Evolutionary conservation across 2,888 invertebrate species (phyloP).

Genomic region (Keiferia lycopersicella): DNA sequence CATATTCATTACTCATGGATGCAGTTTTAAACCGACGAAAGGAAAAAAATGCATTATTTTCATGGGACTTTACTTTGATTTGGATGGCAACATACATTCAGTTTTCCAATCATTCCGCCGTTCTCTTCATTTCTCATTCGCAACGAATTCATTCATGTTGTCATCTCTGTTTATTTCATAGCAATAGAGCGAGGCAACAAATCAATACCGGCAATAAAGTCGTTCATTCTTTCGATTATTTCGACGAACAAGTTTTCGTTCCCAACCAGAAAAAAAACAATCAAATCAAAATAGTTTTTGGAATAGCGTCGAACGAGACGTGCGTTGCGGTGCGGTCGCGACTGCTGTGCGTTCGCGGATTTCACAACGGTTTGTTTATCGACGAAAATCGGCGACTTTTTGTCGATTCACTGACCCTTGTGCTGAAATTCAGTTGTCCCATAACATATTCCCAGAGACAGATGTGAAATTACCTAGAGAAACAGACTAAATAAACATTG

Average conservation of each 20-base stretch:
- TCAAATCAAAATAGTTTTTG: slow-evolving; percentile 43
- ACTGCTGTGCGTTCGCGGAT: slow-evolving; percentile 76
- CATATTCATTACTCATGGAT: too few relatives aligned
- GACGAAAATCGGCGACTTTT: slow-evolving; percentile 36
- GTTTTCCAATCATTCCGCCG: background rate
- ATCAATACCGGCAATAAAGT: slow-evolving; percentile 20
- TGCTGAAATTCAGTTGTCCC: slow-evolving; percentile 29
- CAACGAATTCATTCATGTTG: background rate
- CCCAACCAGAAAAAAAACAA: background rate
- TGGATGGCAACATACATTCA: background rate
- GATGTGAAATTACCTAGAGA: slow-evolving; percentile 32
- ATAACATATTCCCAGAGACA: slow-evolving; percentile 35
- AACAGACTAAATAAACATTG: slow-evolving; percentile 54
- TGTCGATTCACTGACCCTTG: slow-evolving; percentile 41
- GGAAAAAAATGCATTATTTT: too few relatives aligned
- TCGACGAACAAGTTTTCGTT: slow-evolving; percentile 20
- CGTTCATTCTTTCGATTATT: slow-evolving; percentile 34
- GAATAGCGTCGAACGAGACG: slow-evolving; percentile 67
- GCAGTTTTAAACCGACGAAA: too few relatives aligned
- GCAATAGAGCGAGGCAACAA: background rate
- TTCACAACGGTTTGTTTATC: slow-evolving; percentile 34
- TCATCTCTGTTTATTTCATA: slow-evolving; percentile 11
- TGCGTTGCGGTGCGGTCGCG: slow-evolving; percentile 61
- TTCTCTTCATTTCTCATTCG: background rate
- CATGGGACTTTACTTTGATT: background rate